Conservation (phyloP, 2,113 vertebrate genomes). For the Oryzias melastigma region DNA sequence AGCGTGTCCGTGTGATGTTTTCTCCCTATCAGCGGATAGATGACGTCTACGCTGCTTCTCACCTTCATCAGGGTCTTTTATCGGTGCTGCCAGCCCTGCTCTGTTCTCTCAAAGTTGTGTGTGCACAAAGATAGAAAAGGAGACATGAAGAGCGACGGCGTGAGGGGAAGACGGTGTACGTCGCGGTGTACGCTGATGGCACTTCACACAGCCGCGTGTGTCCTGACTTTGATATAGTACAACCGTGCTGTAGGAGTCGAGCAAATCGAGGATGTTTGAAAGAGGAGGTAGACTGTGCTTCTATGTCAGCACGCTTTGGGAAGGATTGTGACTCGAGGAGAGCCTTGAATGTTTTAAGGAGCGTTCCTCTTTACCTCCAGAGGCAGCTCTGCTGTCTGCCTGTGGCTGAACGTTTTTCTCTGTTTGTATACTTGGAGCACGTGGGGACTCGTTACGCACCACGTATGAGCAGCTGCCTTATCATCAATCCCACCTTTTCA, state of each 20-base stretch:
- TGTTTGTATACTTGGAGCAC: slow-evolving; percentile 35
- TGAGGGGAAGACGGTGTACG: slow-evolving; percentile 34
- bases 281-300: slow-evolving; percentile 50
- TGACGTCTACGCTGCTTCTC: slow-evolving; percentile 43
- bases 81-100: slow-evolving; percentile 42
- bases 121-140: slow-evolving; percentile 38
- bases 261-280: slow-evolving; percentile 53
- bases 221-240: slow-evolving; percentile 63
- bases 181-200: slow-evolving; percentile 53
- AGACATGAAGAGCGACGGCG: slow-evolving; percentile 39
- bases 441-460: slow-evolving; percentile 34
- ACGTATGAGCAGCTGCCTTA: slow-evolving; percentile 64
- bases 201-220: slow-evolving; percentile 62
- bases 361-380: slow-evolving; percentile 46
- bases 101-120: slow-evolving; percentile 50
- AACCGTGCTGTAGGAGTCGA: slow-evolving; percentile 36
- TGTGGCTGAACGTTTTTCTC: slow-evolving; percentile 24
- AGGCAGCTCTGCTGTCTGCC: slow-evolving; percentile 36
- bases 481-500: slow-evolving; percentile 62
- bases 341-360: slow-evolving; percentile 50
- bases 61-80: slow-evolving; percentile 66
- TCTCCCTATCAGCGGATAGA: slow-evolving; percentile 49
- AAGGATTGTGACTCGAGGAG: slow-evolving; percentile 55
- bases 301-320: slow-evolving; percentile 48
- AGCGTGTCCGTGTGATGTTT: slow-evolving; percentile 44